Conservation (phyloP, 2,888 invertebrate genomes). For the Teleiodes luculella region DNA sequence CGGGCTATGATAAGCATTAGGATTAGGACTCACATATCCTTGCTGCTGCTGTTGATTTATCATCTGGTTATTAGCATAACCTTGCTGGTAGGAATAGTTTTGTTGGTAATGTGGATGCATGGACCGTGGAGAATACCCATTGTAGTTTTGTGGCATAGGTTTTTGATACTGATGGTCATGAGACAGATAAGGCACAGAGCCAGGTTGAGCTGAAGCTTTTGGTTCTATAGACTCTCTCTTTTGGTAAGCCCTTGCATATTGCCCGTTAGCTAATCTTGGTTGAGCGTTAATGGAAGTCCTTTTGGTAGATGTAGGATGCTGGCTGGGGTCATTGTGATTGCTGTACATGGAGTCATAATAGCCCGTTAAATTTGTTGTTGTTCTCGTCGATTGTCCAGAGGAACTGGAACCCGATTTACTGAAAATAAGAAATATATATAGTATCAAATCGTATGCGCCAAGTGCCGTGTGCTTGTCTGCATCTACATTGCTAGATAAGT, state of each 20-base stretch:
- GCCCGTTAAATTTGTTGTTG: conserved; percentile 67
- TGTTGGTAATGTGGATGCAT: conserved; percentile 62
- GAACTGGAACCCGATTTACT: conserved; percentile 76
- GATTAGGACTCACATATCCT: conserved; percentile 59
- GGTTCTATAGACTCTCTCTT: conserved; percentile 48
- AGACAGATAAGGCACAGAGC: conserved; percentile 56
- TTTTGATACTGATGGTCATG: conserved; percentile 75
- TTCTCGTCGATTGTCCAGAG: conserved; percentile 69
- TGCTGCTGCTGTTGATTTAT: conserved; percentile 53
- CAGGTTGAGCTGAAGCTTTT: conserved; percentile 48
- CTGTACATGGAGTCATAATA: conserved; percentile 71
- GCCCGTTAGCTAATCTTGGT: conserved; percentile 59
- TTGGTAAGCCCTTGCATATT: conserved; percentile 54
- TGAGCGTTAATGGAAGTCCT: conserved; percentile 59
- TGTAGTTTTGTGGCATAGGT: conserved; percentile 49
- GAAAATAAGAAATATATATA: conserved; percentile 32
- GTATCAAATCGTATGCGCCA: no score
- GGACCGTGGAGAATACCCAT: conserved; percentile 61
- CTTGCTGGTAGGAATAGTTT: conserved; percentile 62
- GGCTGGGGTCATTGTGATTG: conserved; percentile 55
- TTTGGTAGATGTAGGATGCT: conserved; percentile 58
- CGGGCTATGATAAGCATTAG: conserved; percentile 62
- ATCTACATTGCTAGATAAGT: no score
- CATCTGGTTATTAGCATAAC: conserved; percentile 57
- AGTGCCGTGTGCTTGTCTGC: no score